phyloP scores from a whole-genome alignment of 2,888 invertebrate species.

The Holacanthella duospinosa region DNA sequence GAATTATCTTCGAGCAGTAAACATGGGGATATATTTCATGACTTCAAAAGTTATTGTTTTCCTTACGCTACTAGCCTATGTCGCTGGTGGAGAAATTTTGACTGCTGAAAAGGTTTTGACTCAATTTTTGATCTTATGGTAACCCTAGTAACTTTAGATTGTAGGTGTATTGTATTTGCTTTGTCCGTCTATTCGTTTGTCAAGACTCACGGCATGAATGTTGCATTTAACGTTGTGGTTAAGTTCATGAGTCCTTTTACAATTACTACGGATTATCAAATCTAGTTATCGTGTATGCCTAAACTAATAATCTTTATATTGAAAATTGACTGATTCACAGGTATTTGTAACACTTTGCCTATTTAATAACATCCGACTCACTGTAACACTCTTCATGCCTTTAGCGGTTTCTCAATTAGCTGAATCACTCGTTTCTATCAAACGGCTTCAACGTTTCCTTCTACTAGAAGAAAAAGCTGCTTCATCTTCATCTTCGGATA shows the following conservation, averaged over 20 bases:
- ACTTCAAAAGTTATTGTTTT: slow-evolving; percentile 75
- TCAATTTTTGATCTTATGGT: background rate
- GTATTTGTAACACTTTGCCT: slow-evolving; percentile 80
- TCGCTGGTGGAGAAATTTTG: slow-evolving; percentile 54
- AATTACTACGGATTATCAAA: too few species aligned
- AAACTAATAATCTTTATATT: too few species aligned
- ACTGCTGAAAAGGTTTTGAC: slow-evolving; percentile 58
- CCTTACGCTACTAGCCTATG: slow-evolving; percentile 65
- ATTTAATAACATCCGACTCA: slow-evolving; percentile 71
- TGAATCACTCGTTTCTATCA: slow-evolving; percentile 65
- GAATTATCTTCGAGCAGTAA: slow-evolving; percentile 55
- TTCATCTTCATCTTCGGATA: background rate
- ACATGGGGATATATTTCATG: slow-evolving; percentile 54
- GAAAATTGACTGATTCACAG: too few species aligned
- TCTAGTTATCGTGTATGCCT: too few species aligned
- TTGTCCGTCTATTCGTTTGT: too few species aligned
- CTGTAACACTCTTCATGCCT: slow-evolving; percentile 79
- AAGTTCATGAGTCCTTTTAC: background rate
- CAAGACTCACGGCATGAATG: too few species aligned
- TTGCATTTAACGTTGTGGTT: too few species aligned
- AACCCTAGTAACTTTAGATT: background rate
- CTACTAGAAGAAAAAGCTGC: slow-evolving; percentile 42
- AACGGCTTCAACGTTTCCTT: slow-evolving; percentile 47
- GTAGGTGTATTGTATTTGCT: background rate
- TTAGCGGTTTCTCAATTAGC: slow-evolving; percentile 69